These are phyloP conservation scores for Siderastrea siderea DNA, from an alignment of 92 coral and sea anemone genomes.

Conservation along the genomic window DNA sequence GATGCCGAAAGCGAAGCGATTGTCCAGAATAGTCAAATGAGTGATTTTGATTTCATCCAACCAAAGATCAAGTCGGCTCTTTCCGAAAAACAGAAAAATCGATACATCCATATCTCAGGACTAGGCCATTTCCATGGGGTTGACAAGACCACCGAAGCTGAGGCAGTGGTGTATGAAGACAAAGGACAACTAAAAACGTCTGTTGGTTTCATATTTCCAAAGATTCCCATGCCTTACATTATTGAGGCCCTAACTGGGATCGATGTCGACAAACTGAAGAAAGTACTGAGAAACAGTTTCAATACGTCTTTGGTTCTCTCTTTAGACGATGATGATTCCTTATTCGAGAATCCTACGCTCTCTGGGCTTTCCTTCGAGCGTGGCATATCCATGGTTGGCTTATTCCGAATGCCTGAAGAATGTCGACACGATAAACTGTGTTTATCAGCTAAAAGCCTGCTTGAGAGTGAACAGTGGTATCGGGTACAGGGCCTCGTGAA, in stretches of 20 bases:
- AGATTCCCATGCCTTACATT: conserved; percentile 86
- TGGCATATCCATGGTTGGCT: conserved; percentile 89
- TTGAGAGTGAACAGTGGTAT: conserved; percentile 93
- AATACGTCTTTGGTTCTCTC: conserved; percentile 91
- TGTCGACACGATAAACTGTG: conserved; percentile 85
- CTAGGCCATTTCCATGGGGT: conserved; percentile 89
- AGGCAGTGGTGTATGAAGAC: conserved; percentile 94
- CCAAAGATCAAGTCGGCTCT: conserved; percentile 79
- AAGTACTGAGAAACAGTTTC: conserved; percentile 79
- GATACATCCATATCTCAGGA: conserved; percentile 85
- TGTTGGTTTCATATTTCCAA: conserved; percentile 88
- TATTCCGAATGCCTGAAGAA: conserved; percentile 89
- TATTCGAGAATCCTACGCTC: conserved; percentile 90
- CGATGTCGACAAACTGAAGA: conserved; percentile 72
- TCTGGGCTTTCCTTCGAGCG: conserved; percentile 85
- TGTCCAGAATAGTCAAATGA: conserved; percentile 88
- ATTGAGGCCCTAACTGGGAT: conserved; percentile 94
- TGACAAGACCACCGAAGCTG: conserved; percentile 90
- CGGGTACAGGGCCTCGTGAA: conserved; percentile 92
- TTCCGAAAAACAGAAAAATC: conserved; percentile 73
- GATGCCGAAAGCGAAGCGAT: conserved; percentile 87
- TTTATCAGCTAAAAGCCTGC: conserved; percentile 81
- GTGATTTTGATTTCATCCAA: conserved; percentile 78
- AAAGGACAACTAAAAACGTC: conserved; percentile 82
- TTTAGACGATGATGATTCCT: conserved; percentile 80